These are phyloP conservation scores for Margaritifera margaritifera DNA, from an alignment of 2,888 invertebrate species.

Conservation along the genomic window DNA sequence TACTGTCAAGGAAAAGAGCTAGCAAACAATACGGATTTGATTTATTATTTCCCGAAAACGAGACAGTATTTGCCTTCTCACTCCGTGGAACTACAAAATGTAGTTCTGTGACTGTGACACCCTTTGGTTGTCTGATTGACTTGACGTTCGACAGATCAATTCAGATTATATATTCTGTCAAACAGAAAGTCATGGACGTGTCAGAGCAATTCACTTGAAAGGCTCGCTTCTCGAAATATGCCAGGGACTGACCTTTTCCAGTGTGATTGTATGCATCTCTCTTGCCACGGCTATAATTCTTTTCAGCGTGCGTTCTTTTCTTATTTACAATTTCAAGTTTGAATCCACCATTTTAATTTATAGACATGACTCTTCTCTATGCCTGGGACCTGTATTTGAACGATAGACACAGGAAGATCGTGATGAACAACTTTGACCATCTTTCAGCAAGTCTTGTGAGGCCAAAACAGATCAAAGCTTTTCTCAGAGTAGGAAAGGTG, in stretches of 20 bases:
- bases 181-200: too few species aligned
- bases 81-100: not conserved
- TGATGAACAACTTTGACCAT: slow-evolving; percentile 8
- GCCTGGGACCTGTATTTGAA: slow-evolving; percentile 7
- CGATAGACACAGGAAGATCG: slow-evolving; percentile 1
- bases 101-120: slow-evolving; percentile 7
- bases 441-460: not conserved
- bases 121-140: slow-evolving; percentile 1
- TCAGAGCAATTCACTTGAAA: too few species aligned
- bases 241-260: too few species aligned
- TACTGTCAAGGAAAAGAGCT: slow-evolving; percentile 7
- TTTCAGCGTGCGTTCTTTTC: too few species aligned
- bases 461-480: slow-evolving; percentile 1
- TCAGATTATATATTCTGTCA: not conserved
- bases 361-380: too few species aligned
- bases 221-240: too few species aligned
- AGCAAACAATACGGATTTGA: not conserved
- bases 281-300: too few species aligned
- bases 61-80: slow-evolving; percentile 9
- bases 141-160: not conserved
- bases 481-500: slow-evolving; percentile 4
- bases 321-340: too few species aligned
- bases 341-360: too few species aligned
- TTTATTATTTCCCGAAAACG: slow-evolving; percentile 2
- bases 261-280: too few species aligned